Evolutionary conservation across 1,140 invertebrate species (phyloP), one percentile per base, ranked within the genome.

Genomic region (Bombus ignitus): DNA sequence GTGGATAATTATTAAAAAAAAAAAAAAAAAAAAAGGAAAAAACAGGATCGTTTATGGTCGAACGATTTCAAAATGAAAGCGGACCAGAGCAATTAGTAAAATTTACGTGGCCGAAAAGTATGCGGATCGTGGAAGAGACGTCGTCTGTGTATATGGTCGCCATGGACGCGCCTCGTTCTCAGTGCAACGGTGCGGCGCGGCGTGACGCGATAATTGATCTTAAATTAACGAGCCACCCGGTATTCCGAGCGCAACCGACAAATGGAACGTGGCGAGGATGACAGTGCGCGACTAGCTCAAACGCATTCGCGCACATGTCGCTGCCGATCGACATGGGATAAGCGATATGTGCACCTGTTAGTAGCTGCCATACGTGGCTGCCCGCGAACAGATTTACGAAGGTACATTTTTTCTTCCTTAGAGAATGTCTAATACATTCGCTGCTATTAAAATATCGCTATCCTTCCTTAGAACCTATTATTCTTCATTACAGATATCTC

Each of bases 201-300:
- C 88, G 77, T 89, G 85, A 81, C 78, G 81, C 87, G 85, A 83
- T 93, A 93, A 93, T 93, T 94, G 92, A 92, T 91, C 88, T 77
- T 53, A 85, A 92, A 94, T 93, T 92, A 94, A 93, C 87, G 91
- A 91, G 91, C 82, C 73, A 87, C 87, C 81, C 73, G 83, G 80
- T 91, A 92, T 83, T 78, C 83, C 89, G 79, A 81, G 82, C 83
- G 73, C 70, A 79, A 80, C 83, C 83, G 79, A 88, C 82, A 86
- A 91, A 88, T 91, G 88, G 81, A 87, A 91, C 86, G 84, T 62
- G 57, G 78, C 77, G 78, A 85, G 53, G 66, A 84, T 88, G 83
- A 88, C 85, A 89, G 74, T 86, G 71, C 65, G 83, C 80, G 81
- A 86, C 83, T 87, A 88, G 79, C 72, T 87, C 53, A 81, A 88